Base-by-base conservation (phyloP, 2,797 vertebrate genomes). In the Garrulus glandarius region DNA sequence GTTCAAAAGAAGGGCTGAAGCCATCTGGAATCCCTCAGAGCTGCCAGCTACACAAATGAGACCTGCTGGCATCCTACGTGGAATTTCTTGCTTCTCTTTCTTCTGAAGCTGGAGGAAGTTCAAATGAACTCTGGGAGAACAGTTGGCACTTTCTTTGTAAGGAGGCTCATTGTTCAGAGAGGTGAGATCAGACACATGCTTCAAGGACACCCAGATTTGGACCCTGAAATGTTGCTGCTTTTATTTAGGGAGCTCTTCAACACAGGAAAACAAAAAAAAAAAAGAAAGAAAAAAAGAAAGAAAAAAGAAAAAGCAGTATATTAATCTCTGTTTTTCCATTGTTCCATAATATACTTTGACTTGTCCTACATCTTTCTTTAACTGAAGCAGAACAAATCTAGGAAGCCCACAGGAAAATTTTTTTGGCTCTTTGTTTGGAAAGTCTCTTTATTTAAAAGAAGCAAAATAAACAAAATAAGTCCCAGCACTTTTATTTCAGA, bases 1-100 rank as follows among this genome's bases (percentile, higher is more conserved):
- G 87, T 98, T 98, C 97, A 97, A 98, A 98, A 97, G 96, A 95
- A 97, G 49, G 65, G 71, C 78, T 93, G 95, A 92, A 98, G 95
- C 97, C 98, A 97, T 98, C 97, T 98, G 98, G 97, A 98, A 97
- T 84, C 90, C 55, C 52, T 98, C 94, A 94, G 92, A 92, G 55
- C 95, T 97, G 96, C 96, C 96, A 97, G 92, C 93, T 95, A 97
- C 94, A 96, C 21, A 34, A 84, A 96, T 6, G 27, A 98, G 96
- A 95, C 96, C 83, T 46, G 19, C 85, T 95, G 96, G 97, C 97
- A 98, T 96, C 96, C 95, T 91, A 96, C 97, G 86, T 93, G 92
- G 92, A 97, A 97, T 97, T 97, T 97, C 94, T 96, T 94, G 83
- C 88, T 97, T 98, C 89, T 92, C 56, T 92, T 96, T 97, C 96